Evolutionary conservation across 2,113 vertebrate species (phyloP).

Genomic region (Pionites leucogaster): DNA sequence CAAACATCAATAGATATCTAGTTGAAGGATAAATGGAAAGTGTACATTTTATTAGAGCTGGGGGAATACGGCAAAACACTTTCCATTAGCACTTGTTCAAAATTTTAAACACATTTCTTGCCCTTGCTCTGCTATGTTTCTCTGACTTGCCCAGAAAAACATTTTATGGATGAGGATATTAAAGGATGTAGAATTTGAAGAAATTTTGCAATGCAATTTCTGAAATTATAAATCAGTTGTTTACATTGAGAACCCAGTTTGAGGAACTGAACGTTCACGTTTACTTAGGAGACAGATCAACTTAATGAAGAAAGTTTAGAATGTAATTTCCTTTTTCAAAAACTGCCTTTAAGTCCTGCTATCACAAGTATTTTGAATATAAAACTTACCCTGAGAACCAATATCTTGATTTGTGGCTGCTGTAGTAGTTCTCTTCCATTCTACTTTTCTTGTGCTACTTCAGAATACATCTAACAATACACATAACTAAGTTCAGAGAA

Average conservation of each 20-base stretch:
- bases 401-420: neutral
- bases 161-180: neutral
- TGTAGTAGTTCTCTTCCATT: neutral
- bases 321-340: neutral
- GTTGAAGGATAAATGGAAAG: slow-evolving; percentile 44
- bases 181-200: neutral
- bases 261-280: neutral
- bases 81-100: slow-evolving; percentile 38
- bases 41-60: slow-evolving; percentile 32
- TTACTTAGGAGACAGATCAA: neutral
- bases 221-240: neutral
- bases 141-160: neutral
- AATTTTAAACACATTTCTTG: slow-evolving; percentile 37
- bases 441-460: neutral
- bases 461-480: neutral
- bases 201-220: neutral
- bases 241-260: neutral
- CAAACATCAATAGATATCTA: slow-evolving; percentile 60
- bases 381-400: neutral
- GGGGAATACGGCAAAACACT: slow-evolving; percentile 32
- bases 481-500: neutral
- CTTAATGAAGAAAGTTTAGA: neutral
- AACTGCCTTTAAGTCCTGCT: neutral
- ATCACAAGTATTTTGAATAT: neutral
- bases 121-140: neutral